Evolutionary conservation across 2,797 vertebrate genomes (phyloP).

Genomic region (Alauda arvensis): DNA sequence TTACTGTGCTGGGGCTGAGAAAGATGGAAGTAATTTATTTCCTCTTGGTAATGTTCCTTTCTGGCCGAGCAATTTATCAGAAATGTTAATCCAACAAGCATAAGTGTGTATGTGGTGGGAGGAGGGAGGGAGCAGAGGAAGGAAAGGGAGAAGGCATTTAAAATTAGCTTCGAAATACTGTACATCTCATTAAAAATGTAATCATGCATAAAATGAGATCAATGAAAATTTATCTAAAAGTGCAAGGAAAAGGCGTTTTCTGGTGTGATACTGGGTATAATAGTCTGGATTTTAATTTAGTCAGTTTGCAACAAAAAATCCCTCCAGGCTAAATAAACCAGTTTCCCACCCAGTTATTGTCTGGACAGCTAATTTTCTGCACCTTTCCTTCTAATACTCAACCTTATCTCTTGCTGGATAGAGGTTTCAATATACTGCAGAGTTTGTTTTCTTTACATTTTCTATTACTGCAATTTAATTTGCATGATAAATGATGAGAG

Average conservation of each 20-base stretch:
- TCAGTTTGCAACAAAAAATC: slow-evolving; percentile 85
- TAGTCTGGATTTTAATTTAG: slow-evolving; percentile 92
- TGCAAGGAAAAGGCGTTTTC: slow-evolving; percentile 85
- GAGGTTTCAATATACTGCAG: slow-evolving; percentile 74
- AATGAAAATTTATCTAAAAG: slow-evolving; percentile 89
- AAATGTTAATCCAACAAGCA: slow-evolving; percentile 81
- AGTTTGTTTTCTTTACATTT: slow-evolving; percentile 82
- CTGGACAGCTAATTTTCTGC: slow-evolving; percentile 83
- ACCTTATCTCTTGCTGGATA: slow-evolving; percentile 78
- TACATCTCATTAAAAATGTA: slow-evolving; percentile 95
- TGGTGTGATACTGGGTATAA: slow-evolving; percentile 87
- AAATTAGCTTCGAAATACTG: slow-evolving; percentile 87
- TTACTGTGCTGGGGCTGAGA: slow-evolving; percentile 55
- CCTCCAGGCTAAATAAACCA: slow-evolving; percentile 84
- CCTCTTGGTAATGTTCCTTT: slow-evolving; percentile 72
- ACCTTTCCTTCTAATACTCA: slow-evolving; percentile 78
- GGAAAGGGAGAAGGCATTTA: slow-evolving; percentile 76
- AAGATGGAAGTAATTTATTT: slow-evolving; percentile 79
- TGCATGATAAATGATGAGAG: slow-evolving; percentile 81
- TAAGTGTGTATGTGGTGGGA: slow-evolving; percentile 53
- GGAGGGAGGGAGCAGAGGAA: slow-evolving; percentile 60
- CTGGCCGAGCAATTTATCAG: slow-evolving; percentile 83
- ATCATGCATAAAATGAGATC: slow-evolving; percentile 95
- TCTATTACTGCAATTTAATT: slow-evolving; percentile 79
- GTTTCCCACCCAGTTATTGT: slow-evolving; percentile 81